phyloP scores from a whole-genome alignment of 2,797 vertebrate genomes.

The Danio kyathit region DNA sequence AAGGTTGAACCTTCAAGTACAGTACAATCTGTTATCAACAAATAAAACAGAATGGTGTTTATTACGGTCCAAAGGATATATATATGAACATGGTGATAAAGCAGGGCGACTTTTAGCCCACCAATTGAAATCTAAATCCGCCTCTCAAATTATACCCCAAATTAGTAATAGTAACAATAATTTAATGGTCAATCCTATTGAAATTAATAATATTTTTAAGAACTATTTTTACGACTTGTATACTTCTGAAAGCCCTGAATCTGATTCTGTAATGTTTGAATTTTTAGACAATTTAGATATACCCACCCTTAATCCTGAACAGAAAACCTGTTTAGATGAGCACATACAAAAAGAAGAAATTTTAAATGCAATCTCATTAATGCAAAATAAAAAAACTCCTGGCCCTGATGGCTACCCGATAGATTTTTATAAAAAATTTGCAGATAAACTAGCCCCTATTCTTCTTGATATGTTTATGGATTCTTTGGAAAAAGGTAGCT shows the following conservation, averaged over 20 bases:
- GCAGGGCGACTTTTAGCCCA: constrained; percentile 3
- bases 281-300: constrained; percentile 14
- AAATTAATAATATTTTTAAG: background rate
- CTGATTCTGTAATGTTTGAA: background rate
- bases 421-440: background rate
- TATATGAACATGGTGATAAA: constrained; percentile 21
- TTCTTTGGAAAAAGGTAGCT: too few relatives aligned
- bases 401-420: constrained; percentile 17
- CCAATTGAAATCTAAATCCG: constrained; percentile 17
- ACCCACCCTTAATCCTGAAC: background rate
- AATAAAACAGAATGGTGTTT: background rate
- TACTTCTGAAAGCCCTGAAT: background rate
- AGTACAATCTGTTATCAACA: constrained; percentile 31
- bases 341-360: constrained; percentile 13
- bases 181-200: background rate
- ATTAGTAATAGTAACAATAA: background rate
- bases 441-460: constrained; percentile 5
- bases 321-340: background rate
- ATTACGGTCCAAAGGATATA: background rate
- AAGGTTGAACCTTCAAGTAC: constrained; percentile 4
- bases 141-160: background rate
- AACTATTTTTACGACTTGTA: background rate
- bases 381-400: constrained; percentile 31
- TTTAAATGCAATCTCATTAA: background rate
- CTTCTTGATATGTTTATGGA: background rate